Evolutionary conservation across 1,140 invertebrate genomes (phyloP), one percentile per base, ranked within the genome.

Genomic region (Pseudomyrmex gracilis): DNA sequence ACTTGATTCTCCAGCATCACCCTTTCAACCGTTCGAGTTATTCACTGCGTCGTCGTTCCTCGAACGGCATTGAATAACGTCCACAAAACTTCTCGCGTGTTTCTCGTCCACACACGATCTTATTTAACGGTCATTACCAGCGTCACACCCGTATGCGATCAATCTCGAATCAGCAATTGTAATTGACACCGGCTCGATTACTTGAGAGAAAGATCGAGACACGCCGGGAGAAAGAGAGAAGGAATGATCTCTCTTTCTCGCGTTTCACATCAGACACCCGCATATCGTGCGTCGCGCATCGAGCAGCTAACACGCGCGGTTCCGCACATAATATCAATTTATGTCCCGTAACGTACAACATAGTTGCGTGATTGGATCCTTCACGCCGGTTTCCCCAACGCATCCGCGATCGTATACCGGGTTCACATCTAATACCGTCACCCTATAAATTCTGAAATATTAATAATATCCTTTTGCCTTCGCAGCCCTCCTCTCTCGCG

Each of bases 371-470:
- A 80, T 84, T 77, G 82, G 47, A 76, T 82, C 71, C 53, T 84
- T 70, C 53, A 55, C 60, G 20, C 68, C 58, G 43, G 55, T 60
- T 83, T 73, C 47, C 45, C 67, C 77, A 67, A 68, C 76, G 17
- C 66, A 43, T 49, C 10, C 61, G 68, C 51, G 61, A 51, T 22
- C 61, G 22, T 45, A 71, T 70, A 66, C 45, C 24, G 64, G 55
- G 55, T 24, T 73, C 58, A 15, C 51, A 61, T 85, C 84, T 87
- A 80, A 83, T 80, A 73, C 76, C 64, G 51, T 80, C 89, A 80
- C 67, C 83, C 77, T 86, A 90, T 90, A 84, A 90, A 91, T 90
- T 84, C 74, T 73, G 22, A 82, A 90, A 90, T 89, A 90, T 90
- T 89, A 90, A 89, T 87, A 86, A 89, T 82, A 83, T 88, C 66